phyloP scores from a whole-genome alignment of 2,888 invertebrate genomes.

The Papilio protenor region DNA sequence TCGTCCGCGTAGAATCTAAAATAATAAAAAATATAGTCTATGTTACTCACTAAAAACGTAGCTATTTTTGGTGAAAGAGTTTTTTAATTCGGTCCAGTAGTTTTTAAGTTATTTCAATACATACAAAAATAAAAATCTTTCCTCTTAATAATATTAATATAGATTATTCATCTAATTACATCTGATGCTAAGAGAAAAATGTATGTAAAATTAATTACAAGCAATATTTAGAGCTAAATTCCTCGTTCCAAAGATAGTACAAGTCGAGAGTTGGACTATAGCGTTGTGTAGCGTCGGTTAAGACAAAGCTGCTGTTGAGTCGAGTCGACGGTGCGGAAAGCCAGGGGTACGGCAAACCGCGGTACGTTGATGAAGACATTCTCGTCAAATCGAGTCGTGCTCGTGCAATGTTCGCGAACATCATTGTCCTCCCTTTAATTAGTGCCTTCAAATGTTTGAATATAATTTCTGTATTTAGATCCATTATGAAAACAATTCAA shows the following conservation, averaged over 20 bases:
- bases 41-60: no score
- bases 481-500: neutral
- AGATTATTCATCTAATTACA: neutral
- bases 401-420: constrained; percentile 33
- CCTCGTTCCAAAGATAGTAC: constrained; percentile 48
- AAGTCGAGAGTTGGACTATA: constrained; percentile 51
- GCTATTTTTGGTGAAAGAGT: no score
- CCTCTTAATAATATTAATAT: no score
- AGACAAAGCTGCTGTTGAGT: constrained; percentile 62
- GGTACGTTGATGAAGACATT: constrained; percentile 70
- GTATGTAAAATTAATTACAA: neutral
- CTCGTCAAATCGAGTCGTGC: constrained; percentile 62
- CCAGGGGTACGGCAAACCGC: constrained; percentile 57
- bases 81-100: no score
- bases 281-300: constrained; percentile 56
- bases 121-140: no score
- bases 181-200: neutral
- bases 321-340: constrained; percentile 64
- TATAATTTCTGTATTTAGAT: constrained; percentile 1
- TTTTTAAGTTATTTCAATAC: no score
- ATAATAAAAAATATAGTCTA: no score
- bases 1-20: no score
- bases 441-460: constrained; percentile 19
- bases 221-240: constrained; percentile 37
- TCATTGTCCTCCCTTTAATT: constrained; percentile 40